These are phyloP conservation scores for Epinotia demarniana DNA, from an alignment of 2,888 invertebrate species.

Conservation along the genomic window DNA sequence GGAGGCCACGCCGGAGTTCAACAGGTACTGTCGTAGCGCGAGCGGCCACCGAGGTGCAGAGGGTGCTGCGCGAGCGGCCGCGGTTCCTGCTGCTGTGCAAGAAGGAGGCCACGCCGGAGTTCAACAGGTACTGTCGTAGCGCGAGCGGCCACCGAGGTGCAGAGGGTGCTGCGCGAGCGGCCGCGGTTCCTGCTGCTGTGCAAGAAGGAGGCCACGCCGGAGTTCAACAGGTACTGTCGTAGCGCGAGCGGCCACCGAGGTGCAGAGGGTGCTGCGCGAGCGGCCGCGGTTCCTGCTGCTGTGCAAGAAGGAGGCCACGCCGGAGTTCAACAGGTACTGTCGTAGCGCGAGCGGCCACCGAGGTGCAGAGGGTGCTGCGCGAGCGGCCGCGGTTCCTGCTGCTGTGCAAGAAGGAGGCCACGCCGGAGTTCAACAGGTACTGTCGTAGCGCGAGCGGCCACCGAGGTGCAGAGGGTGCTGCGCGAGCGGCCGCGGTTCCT, in stretches of 20 bases:
- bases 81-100: slow-evolving; percentile 86
- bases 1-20: slow-evolving; percentile 92
- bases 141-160: slow-evolving; percentile 88
- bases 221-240: slow-evolving; percentile 91
- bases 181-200: slow-evolving; percentile 85
- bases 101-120: slow-evolving; percentile 92
- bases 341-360: no score
- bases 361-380: slow-evolving; percentile 85
- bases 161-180: slow-evolving; percentile 81
- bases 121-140: no score
- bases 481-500: slow-evolving; percentile 82
- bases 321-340: slow-evolving; percentile 90
- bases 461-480: slow-evolving; percentile 87
- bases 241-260: slow-evolving; percentile 89
- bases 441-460: no score
- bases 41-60: slow-evolving; percentile 88
- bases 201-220: slow-evolving; percentile 91
- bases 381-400: slow-evolving; percentile 83
- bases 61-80: slow-evolving; percentile 82
- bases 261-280: slow-evolving; percentile 83
- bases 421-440: slow-evolving; percentile 90
- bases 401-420: slow-evolving; percentile 89
- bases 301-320: slow-evolving; percentile 90
- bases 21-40: no score
- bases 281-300: slow-evolving; percentile 84